These are phyloP conservation scores for Chaetops frenatus DNA, from an alignment of 2,113 vertebrate species.

Conservation along the genomic window DNA sequence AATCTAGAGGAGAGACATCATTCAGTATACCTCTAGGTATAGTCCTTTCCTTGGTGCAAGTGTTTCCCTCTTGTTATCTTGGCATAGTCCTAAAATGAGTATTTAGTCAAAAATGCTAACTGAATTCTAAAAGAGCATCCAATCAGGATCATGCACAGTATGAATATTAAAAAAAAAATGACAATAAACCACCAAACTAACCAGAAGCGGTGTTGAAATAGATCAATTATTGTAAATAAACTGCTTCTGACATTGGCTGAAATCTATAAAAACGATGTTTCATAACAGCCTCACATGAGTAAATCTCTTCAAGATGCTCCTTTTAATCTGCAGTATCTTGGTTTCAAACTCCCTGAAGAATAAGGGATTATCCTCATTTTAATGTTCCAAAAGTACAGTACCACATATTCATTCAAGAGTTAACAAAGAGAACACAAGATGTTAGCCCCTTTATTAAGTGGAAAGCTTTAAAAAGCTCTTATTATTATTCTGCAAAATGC, in stretches of 20 bases:
- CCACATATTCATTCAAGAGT: background rate
- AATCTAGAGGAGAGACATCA: background rate
- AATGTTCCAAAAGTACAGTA: background rate
- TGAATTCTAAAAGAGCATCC: background rate
- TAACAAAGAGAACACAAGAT: constrained; percentile 4
- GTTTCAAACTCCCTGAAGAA: background rate
- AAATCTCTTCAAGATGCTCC: constrained; percentile 20
- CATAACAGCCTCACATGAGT: background rate
- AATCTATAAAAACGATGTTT: background rate
- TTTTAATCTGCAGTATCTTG: background rate
- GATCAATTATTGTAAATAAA: background rate
- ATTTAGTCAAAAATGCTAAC: background rate
- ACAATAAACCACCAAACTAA: background rate
- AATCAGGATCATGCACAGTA: background rate
- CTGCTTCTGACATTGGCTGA: background rate
- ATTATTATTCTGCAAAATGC: constrained; percentile 47
- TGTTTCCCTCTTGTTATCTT: background rate
- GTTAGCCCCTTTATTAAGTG: background rate
- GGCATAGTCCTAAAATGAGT: background rate
- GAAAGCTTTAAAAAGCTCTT: background rate
- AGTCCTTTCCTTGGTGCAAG: background rate
- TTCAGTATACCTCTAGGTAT: background rate
- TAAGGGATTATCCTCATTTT: background rate
- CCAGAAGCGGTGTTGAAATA: background rate
- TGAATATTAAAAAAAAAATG: background rate